These are phyloP conservation scores for Equus quagga DNA, from an alignment of 2,113 vertebrate genomes.

Conservation along the genomic window DNA sequence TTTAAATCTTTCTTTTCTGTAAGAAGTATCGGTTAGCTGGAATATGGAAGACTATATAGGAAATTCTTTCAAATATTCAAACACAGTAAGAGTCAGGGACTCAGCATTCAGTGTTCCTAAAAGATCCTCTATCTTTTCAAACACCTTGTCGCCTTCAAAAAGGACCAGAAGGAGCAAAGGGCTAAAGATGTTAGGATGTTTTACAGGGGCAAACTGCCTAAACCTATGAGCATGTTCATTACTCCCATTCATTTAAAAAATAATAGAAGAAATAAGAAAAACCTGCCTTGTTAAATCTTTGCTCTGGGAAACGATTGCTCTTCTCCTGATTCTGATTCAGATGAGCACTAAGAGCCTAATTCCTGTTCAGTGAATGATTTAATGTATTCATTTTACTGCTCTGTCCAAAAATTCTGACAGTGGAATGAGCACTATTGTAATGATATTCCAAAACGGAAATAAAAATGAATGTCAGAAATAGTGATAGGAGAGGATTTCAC, in stretches of 20 bases:
- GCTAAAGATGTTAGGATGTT: background rate
- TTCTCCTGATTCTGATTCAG: background rate
- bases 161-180: background rate
- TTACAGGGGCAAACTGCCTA: background rate
- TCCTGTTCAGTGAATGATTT: slow-evolving; percentile 51
- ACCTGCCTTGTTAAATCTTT: background rate
- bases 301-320: slow-evolving; percentile 27
- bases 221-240: background rate
- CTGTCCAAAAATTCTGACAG: slow-evolving; percentile 48
- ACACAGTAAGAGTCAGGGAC: background rate
- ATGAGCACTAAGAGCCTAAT: background rate
- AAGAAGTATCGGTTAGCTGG: background rate
- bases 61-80: background rate
- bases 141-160: background rate
- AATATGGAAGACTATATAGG: background rate
- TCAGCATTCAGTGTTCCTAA: background rate
- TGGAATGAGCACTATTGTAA: slow-evolving; percentile 49
- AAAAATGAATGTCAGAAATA: slow-evolving; percentile 72
- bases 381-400: slow-evolving; percentile 36
- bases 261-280: background rate
- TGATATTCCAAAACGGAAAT: slow-evolving; percentile 65
- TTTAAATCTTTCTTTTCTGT: background rate
- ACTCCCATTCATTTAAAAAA: background rate
- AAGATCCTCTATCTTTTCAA: background rate
- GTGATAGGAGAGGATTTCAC: slow-evolving; percentile 45